Percentiles rank a stretch among this genome's conserved stretches.
These are phyloP conservation scores for Choloepus hoffmanni DNA, from an alignment of 2,113 vertebrate species.

Conservation along the genomic window DNA sequence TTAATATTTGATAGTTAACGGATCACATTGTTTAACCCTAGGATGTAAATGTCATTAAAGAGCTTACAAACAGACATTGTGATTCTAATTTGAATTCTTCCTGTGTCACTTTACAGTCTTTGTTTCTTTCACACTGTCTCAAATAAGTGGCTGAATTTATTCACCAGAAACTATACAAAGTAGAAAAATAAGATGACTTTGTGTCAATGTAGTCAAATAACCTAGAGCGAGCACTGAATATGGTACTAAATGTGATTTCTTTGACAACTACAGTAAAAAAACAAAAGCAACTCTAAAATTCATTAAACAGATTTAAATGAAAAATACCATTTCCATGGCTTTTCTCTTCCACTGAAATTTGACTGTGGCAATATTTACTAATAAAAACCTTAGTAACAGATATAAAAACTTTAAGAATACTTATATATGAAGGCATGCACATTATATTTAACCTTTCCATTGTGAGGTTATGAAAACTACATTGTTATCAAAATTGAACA, in stretches of 20 bases:
- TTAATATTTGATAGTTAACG: neutral
- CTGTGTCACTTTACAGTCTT: conserved; percentile 20
- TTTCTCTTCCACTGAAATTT: conserved; percentile 56
- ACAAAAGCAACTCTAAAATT: conserved; percentile 28
- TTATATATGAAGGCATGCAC: neutral
- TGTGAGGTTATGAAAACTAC: conserved; percentile 56
- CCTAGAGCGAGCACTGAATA: neutral
- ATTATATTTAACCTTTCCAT: conserved; percentile 42
- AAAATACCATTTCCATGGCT: conserved; percentile 43
- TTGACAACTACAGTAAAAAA: conserved; percentile 16
- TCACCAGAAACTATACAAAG: conserved; percentile 35
- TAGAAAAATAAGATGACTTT: neutral
- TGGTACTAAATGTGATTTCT: conserved; percentile 2
- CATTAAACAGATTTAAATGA: conserved; percentile 50
- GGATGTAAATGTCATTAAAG: conserved; percentile 18
- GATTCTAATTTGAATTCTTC: conserved; percentile 32
- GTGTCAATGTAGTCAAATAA: neutral
- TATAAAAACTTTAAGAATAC: conserved; percentile 45
- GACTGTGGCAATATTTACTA: conserved; percentile 41
- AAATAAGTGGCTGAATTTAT: conserved; percentile 29
- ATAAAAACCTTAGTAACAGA: conserved; percentile 52
- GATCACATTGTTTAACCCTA: conserved; percentile 5
- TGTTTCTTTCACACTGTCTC: conserved; percentile 17
- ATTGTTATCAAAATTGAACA: conserved; percentile 56
- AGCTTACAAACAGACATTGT: neutral